Evolutionary conservation across 2,797 vertebrate species (phyloP), one percentile per base, ranked within the genome.

Genomic region (Merluccius polli): DNA sequence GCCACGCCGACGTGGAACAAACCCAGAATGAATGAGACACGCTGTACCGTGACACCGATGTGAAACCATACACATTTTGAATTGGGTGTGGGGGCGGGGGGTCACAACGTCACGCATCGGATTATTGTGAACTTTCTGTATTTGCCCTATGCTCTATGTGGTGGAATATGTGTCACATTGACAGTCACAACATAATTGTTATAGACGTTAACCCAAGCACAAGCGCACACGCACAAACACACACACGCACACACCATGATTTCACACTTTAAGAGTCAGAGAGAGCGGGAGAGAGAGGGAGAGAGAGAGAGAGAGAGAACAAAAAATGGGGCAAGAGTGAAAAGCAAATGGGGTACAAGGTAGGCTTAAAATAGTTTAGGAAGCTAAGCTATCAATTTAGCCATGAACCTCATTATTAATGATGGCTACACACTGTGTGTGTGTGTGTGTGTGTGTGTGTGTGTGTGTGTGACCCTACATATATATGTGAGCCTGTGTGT

Each of bases 281-380:
- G 41, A 16, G 31, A 65, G 16, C 24, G n/a, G 1, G 4, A n/a
- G 59, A 63, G 24, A 63, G 24, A 10, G 24, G 4, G 59, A 24
- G 21, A 63, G 59, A 59, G 52, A 59, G n/a, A 59, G 52, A 24
- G 16, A 59, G 44, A 72, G 10, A 29, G 65, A 24, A 73, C 13
- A 4, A 1, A 1, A 63, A 7, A 13, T 21, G 29, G 18, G 11
- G 16, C 27, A 11, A 48, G 41, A 41, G 41, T 30, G 70, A 38
- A 16, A 65, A 72, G 38, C 11, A 73, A 67, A 15, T 15, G 38
- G 44, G 35, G 70, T 24, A 63, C 24, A 63, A 63, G 16, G 48
- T 52, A 78, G 36, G 78, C 65, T 72, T 68, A 36, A 80, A 86
- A 78, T 71, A 76, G 73, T 79, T 77, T 67, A 71, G 72, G 52